Conservation (phyloP, 2,888 invertebrate species). For the Nesidiocoris tenuis region DNA sequence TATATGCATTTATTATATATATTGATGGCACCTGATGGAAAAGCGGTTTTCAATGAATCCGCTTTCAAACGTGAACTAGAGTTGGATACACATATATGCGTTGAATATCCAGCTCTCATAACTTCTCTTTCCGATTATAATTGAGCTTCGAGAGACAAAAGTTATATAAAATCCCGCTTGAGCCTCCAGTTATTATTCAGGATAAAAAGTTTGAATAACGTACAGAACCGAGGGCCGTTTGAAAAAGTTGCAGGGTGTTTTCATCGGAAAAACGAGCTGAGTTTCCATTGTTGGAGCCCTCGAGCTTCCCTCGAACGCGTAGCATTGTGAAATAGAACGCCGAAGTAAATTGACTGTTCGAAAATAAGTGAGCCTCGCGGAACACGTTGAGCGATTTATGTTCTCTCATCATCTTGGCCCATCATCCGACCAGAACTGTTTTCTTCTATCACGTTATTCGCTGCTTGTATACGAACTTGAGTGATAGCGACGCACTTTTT, state of each 20-base stretch:
- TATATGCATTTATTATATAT: too few species aligned
- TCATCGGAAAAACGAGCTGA: background rate
- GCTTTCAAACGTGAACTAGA: too few species aligned
- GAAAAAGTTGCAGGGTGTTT: background rate
- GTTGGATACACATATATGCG: too few species aligned
- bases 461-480: too few species aligned
- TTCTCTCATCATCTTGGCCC: too few species aligned
- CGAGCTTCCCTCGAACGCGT: background rate
- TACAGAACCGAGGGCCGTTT: background rate
- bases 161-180: background rate
- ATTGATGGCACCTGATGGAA: too few species aligned
- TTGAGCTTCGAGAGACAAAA: background rate
- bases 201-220: background rate
- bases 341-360: background rate
- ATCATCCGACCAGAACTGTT: too few species aligned
- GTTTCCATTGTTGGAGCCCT: background rate
- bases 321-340: background rate
- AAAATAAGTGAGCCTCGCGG: background rate
- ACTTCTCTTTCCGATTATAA: background rate
- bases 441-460: too few species aligned
- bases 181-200: too few species aligned
- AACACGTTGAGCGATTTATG: too few species aligned
- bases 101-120: background rate
- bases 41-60: background rate
- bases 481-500: too few species aligned